Evolutionary conservation across 2,113 vertebrate species (phyloP).

Genomic region (Rhadina sibilatrix): DNA sequence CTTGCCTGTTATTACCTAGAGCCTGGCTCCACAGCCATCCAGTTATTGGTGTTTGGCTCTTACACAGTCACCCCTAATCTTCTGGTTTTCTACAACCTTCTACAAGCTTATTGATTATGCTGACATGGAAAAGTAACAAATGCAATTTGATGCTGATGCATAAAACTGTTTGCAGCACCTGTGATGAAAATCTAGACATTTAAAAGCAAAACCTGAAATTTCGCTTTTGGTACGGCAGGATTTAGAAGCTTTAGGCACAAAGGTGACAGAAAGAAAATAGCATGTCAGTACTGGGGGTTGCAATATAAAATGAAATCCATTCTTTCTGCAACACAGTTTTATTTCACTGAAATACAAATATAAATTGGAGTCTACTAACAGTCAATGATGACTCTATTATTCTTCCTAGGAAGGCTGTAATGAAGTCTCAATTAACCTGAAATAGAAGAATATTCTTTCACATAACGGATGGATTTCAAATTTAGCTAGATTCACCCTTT

Average conservation of each 20-base stretch:
- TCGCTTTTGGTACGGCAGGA: not conserved
- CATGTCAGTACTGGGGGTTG: not conserved
- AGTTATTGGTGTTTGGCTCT: not conserved
- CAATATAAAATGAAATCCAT: not conserved
- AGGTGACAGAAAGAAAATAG: not conserved
- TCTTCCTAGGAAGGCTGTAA: not conserved
- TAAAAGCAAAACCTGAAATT: not conserved
- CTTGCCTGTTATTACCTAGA: not conserved
- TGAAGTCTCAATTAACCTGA: not conserved
- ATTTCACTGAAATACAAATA: not conserved
- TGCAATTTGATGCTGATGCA: not conserved
- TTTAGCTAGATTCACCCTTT: not conserved
- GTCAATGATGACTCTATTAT: not conserved
- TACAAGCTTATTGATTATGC: accelerated
- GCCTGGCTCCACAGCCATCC: not conserved
- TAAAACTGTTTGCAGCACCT: not conserved
- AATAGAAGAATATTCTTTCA: not conserved
- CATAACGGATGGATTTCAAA: not conserved
- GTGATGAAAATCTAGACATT: not conserved
- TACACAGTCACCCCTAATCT: not conserved
- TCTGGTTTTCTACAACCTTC: not conserved
- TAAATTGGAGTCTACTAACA: not conserved
- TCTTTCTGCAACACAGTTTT: not conserved
- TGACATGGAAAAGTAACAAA: not conserved
- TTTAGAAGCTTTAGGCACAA: not conserved